These are phyloP conservation scores for Ectemnius lituratus DNA, from an alignment of 2,888 invertebrate species.

Conservation along the genomic window DNA sequence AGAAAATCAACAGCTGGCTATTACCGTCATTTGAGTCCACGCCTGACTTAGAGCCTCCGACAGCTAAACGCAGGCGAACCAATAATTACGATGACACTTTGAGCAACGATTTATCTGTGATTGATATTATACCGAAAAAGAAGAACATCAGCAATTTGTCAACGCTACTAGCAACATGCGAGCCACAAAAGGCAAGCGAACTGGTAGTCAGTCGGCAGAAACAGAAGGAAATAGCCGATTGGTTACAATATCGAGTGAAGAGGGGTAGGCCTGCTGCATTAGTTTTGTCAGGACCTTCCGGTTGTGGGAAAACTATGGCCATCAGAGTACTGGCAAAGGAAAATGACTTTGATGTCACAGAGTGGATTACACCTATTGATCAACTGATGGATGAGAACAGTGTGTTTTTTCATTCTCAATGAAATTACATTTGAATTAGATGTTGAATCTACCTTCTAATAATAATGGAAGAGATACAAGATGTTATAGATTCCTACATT, in stretches of 20 bases:
- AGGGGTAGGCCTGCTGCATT: conserved; percentile 75
- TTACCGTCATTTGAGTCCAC: conserved; percentile 57
- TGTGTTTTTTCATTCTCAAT: conserved; percentile 41
- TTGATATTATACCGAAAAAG: conserved; percentile 34
- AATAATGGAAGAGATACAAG: conserved; percentile 4
- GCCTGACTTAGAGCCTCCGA: conserved; percentile 20
- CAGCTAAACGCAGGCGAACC: conserved; percentile 26
- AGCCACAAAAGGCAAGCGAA: conserved; percentile 66
- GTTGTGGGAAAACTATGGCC: conserved; percentile 90
- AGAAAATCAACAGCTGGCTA: conserved; percentile 55
- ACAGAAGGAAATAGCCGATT: conserved; percentile 70
- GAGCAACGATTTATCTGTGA: background rate
- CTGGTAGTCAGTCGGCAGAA: conserved; percentile 72
- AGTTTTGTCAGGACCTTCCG: conserved; percentile 89
- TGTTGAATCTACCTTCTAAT: background rate
- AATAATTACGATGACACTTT: background rate
- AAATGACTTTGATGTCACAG: conserved; percentile 82
- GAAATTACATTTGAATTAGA: background rate
- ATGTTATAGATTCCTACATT: conserved; percentile 8
- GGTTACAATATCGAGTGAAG: conserved; percentile 62
- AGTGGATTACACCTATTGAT: conserved; percentile 92
- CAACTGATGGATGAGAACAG: conserved; percentile 81
- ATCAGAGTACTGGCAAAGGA: conserved; percentile 84
- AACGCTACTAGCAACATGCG: conserved; percentile 64
- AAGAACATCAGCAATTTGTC: conserved; percentile 59